Evolutionary conservation across 2,113 vertebrate genomes (phyloP).

Genomic region (Ceratotherium simum): DNA sequence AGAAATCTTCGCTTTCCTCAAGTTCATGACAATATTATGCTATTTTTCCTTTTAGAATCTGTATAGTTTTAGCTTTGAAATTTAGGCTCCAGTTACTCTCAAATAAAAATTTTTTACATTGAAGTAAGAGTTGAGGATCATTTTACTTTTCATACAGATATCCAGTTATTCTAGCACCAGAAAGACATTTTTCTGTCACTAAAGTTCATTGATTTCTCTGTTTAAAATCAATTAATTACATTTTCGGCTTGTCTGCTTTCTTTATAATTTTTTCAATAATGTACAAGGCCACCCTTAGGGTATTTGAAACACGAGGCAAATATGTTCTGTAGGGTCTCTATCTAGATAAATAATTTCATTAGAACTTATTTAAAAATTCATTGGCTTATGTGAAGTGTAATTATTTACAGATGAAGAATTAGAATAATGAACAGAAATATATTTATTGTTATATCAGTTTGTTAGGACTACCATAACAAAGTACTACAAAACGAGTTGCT

Average conservation of each 20-base stretch:
- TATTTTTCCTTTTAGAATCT: not conserved
- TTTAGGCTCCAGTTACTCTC: not conserved
- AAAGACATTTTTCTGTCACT: not conserved
- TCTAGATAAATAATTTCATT: not conserved
- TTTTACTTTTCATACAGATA: not conserved
- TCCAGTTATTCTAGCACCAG: not conserved
- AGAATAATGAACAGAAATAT: not conserved
- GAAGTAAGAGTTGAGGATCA: not conserved
- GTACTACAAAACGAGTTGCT: not conserved
- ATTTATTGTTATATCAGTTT: not conserved
- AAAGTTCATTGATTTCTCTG: not conserved
- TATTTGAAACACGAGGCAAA: not conserved
- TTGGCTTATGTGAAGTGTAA: not conserved
- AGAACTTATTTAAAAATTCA: not conserved
- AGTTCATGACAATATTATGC: not conserved
- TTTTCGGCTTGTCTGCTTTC: not conserved
- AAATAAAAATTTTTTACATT: not conserved
- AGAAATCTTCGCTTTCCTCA: not conserved
- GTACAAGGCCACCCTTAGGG: not conserved
- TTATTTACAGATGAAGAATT: not conserved
- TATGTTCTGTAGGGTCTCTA: not conserved
- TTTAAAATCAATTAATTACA: not conserved
- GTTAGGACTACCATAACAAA: not conserved
- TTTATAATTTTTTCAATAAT: not conserved
- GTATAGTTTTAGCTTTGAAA: not conserved